These are phyloP conservation scores for Heteromormyrus szaboi DNA, from an alignment of 2,797 vertebrate species.

Conservation along the genomic window DNA sequence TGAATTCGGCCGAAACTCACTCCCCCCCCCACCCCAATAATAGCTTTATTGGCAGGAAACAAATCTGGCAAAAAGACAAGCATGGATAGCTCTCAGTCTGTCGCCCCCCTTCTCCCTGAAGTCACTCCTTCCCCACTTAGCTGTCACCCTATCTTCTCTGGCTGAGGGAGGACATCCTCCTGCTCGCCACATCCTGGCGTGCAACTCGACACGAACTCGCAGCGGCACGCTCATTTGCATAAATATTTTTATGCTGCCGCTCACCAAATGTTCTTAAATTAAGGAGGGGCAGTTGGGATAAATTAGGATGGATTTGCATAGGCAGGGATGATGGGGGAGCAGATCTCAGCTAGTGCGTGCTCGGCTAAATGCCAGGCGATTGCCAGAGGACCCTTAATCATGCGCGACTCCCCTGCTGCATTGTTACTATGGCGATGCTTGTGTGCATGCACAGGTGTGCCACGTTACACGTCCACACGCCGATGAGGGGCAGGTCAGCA, in stretches of 20 bases:
- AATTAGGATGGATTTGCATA: constrained; percentile 1
- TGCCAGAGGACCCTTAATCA: not conserved
- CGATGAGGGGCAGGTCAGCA: not conserved
- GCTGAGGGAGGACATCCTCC: not conserved
- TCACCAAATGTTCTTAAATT: constrained; percentile 10
- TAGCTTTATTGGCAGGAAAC: not conserved
- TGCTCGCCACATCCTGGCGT: not conserved
- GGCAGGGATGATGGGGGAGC: not conserved
- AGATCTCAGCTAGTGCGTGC: not conserved
- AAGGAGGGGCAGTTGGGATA: not conserved
- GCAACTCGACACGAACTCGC: not conserved
- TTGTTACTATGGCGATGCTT: not conserved
- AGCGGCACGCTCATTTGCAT: not conserved
- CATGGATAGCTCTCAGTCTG: not conserved
- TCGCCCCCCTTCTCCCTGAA: not conserved
- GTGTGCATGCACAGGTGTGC: not conserved
- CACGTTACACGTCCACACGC: not conserved
- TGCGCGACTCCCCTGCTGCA: not conserved
- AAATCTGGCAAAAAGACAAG: not conserved
- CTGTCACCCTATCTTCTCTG: not conserved
- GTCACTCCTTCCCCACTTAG: not conserved
- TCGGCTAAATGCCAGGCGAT: not conserved
- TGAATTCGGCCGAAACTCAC: not conserved
- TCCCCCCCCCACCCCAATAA: not conserved
- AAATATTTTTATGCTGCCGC: constrained; percentile 8